Evolutionary conservation across 2,113 vertebrate genomes (phyloP).

Genomic region (Ardeotis arabs): DNA sequence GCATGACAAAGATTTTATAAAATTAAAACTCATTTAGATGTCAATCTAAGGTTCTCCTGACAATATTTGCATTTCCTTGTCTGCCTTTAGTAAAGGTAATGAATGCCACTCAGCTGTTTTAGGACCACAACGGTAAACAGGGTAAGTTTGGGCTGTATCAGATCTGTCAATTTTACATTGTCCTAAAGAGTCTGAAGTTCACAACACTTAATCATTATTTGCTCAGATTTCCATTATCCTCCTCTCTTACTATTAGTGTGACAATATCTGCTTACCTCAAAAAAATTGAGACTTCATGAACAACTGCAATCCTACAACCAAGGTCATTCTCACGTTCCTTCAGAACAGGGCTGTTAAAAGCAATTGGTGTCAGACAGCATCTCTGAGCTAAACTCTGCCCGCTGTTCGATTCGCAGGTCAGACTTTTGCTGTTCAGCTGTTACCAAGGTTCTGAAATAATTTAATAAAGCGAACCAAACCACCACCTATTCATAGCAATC

Average conservation of each 20-base stretch:
- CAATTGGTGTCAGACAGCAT: neutral
- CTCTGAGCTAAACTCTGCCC: conserved; percentile 18
- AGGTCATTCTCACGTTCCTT: neutral
- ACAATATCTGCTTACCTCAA: neutral
- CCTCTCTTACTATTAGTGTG: neutral
- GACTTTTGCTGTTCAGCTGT: neutral
- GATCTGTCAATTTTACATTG: neutral
- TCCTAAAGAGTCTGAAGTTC: neutral
- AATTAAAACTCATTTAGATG: neutral
- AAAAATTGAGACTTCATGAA: neutral
- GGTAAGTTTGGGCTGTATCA: neutral
- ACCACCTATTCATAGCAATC: neutral
- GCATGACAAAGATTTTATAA: neutral
- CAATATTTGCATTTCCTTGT: conserved; percentile 15
- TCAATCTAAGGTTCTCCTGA: neutral
- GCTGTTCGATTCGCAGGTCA: neutral
- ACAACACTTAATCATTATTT: neutral
- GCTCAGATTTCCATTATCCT: neutral
- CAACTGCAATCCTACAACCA: neutral
- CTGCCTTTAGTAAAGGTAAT: conserved; percentile 52
- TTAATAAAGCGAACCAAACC: neutral
- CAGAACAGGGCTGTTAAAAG: neutral
- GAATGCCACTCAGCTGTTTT: neutral
- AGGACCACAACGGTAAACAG: neutral
- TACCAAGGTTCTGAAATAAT: conserved; percentile 23